phyloP scores from a whole-genome alignment of 1,140 invertebrate genomes.

The Cheumatopsyche charites region DNA sequence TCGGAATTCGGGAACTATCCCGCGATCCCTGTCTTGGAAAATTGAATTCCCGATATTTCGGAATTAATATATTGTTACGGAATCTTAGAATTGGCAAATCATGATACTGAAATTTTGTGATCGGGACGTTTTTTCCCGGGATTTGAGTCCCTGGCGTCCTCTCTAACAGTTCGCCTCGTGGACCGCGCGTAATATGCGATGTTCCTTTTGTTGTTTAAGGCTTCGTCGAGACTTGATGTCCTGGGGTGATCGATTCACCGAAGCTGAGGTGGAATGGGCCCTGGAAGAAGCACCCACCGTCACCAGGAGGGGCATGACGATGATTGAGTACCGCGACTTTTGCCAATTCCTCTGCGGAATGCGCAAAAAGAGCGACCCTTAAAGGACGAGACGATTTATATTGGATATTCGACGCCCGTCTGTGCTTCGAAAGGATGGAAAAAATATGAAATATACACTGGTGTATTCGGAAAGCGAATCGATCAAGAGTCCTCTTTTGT shows the following conservation, averaged over 20 bases:
- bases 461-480: neutral
- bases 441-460: constrained; percentile 1
- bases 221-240: constrained; percentile 66
- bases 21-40: too few species aligned
- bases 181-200: neutral
- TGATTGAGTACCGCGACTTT: constrained; percentile 68
- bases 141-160: too few species aligned
- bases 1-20: too few species aligned
- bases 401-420: neutral
- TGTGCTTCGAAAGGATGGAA: neutral
- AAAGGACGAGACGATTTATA: constrained; percentile 1
- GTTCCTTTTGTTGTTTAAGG: constrained; percentile 51
- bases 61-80: too few species aligned
- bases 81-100: too few species aligned
- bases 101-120: too few species aligned
- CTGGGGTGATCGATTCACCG: constrained; percentile 65
- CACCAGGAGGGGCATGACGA: constrained; percentile 58
- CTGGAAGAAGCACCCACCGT: constrained; percentile 66
- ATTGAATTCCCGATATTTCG: too few species aligned
- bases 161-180: neutral
- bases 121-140: too few species aligned
- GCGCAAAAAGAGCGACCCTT: constrained; percentile 53
- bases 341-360: constrained; percentile 66
- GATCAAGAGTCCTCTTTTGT: neutral
- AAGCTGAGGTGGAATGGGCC: constrained; percentile 65